These are phyloP conservation scores for Fragum sueziense DNA, from an alignment of 2,888 invertebrate genomes.

Conservation along the genomic window DNA sequence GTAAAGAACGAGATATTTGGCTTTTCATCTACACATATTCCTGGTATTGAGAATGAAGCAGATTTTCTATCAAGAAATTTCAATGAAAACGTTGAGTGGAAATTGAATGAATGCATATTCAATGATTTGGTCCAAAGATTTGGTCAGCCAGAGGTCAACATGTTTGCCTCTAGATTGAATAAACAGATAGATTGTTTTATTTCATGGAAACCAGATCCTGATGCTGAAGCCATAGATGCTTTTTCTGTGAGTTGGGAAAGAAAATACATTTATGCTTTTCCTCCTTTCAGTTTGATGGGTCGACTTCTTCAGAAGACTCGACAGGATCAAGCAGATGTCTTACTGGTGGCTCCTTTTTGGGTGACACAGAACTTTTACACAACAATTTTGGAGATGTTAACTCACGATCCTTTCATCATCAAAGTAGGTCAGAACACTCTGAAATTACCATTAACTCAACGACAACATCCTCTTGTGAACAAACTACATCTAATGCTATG, in stretches of 20 bases:
- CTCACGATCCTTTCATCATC: slow-evolving; percentile 15
- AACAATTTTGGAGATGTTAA: slow-evolving; percentile 24
- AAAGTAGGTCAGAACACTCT: slow-evolving; percentile 14
- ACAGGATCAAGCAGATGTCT: slow-evolving; percentile 32
- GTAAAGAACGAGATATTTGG: slow-evolving; percentile 12
- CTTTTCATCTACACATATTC: slow-evolving; percentile 7
- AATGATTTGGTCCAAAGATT: neutral
- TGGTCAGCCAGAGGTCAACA: slow-evolving; percentile 21
- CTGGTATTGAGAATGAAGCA: slow-evolving; percentile 18
- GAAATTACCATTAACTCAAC: slow-evolving; percentile 11
- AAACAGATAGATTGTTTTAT: slow-evolving; percentile 23
- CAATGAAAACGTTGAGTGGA: slow-evolving; percentile 33
- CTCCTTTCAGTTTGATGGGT: slow-evolving; percentile 39
- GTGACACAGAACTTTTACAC: slow-evolving; percentile 37
- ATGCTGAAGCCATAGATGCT: slow-evolving; percentile 27
- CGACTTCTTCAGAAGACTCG: slow-evolving; percentile 30
- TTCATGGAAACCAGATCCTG: slow-evolving; percentile 27
- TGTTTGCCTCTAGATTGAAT: slow-evolving; percentile 25
- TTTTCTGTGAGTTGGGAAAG: slow-evolving; percentile 29
- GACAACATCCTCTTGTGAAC: slow-evolving; percentile 17
- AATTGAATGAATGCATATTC: slow-evolving; percentile 12
- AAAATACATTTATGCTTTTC: slow-evolving; percentile 30
- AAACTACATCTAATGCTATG: slow-evolving; percentile 33
- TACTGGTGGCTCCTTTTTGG: slow-evolving; percentile 39
- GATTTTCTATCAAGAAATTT: slow-evolving; percentile 16